Evolutionary conservation across 2,113 vertebrate species (phyloP), one percentile per base, ranked within the genome.

Genomic region (Cervus canadensis): DNA sequence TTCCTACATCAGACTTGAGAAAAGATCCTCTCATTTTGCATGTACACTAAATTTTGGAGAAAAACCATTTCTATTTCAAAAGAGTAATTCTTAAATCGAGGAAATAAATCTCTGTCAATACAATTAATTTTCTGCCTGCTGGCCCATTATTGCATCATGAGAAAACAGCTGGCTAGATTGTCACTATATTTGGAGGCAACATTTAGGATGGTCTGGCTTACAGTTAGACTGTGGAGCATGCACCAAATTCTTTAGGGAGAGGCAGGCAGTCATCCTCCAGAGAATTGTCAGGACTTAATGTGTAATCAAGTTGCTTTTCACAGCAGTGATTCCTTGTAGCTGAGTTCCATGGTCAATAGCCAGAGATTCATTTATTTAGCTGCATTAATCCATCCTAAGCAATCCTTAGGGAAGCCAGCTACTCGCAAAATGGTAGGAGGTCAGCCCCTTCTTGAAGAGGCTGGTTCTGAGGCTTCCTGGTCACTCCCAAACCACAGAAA

Each of bases 381-480:
- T 64, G 60, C 67, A 43, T 87, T 94, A 59, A 85, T 94, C 95
- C 97, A 85, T 82, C 84, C 86, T 76, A 36, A 94, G 86, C 76
- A 92, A 86, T 96, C 91, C 83, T 90, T 84, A n/a, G 59, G 81
- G 78, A 96, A 96, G 50, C 85, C 64, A 95, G 90, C 33, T 43
- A 14, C 71, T 91, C 7, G 15, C 33, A 85, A 71, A 78, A 87
- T 64, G 45, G 82, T 71, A 79, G 84, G 62, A 85, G 56, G 50
- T 64, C 36, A 62, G 62, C 74, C 87, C 19, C 33, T 89, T 87
- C 52, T 57, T 67, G 45, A 57, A n/a, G 54, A 76, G 52, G 54
- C 30, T 52, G 78, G 45, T 60, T 87, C 40, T 52, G 71, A 91
- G 25, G 11, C 36, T 96, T 94, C 71, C 50, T 86, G 40, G 54